Conservation (phyloP, 2,888 invertebrate species). For the Ophioninae sp. region DNA sequence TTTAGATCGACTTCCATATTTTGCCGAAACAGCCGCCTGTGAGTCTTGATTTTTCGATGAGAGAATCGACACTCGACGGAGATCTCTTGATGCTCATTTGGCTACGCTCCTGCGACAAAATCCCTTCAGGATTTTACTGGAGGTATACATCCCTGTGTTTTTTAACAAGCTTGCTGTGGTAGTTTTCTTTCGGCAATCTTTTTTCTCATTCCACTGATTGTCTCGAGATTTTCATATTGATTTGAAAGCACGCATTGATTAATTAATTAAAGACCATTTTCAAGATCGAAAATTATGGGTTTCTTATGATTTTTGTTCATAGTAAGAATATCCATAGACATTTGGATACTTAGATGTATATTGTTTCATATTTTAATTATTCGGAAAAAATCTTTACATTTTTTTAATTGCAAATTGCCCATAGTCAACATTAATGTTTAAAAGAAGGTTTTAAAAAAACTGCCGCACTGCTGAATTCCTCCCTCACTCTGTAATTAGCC, state of each 20-base stretch:
- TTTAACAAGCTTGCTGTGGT: background rate
- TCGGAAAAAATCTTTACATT: too few species aligned
- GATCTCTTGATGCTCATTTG: background rate
- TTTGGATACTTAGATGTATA: too few species aligned
- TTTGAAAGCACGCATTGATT: background rate
- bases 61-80: constrained; percentile 18
- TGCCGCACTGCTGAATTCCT: too few species aligned
- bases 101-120: constrained; percentile 1
- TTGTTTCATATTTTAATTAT: too few species aligned
- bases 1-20: constrained; percentile 74
- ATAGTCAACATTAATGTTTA: too few species aligned
- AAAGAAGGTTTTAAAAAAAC: too few species aligned
- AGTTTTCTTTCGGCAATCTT: background rate
- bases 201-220: background rate
- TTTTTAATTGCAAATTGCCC: too few species aligned
- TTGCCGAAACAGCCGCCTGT: constrained; percentile 43
- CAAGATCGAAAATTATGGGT: too few species aligned
- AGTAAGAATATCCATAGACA: too few species aligned
- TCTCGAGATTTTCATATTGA: too few species aligned
- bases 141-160: background rate
- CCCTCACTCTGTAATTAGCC: too few species aligned
- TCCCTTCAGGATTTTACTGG: background rate
- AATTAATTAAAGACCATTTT: background rate
- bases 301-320: too few species aligned
- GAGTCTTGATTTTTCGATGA: constrained; percentile 59